phyloP scores from a whole-genome alignment of 2,888 invertebrate genomes.

The Drosophila subquinaria region DNA sequence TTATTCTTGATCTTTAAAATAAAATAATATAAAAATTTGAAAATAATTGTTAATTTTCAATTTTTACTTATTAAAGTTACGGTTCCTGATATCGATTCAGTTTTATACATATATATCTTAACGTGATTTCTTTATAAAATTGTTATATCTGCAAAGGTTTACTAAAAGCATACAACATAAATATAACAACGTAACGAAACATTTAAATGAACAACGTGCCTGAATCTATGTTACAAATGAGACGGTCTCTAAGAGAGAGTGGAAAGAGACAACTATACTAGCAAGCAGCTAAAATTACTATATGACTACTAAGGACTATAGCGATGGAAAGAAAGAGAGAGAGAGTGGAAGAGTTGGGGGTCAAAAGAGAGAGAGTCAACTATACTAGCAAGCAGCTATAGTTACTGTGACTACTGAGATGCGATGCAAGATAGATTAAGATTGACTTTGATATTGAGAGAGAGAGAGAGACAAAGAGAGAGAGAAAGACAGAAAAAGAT shows the following conservation, averaged over 20 bases:
- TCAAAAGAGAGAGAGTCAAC: conserved; percentile 24
- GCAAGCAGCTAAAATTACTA: conserved; percentile 16
- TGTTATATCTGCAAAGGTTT: conserved; percentile 6
- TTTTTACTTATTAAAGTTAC: no score
- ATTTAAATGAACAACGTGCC: conserved; percentile 24
- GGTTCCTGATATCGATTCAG: no score
- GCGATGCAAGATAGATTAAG: conserved; percentile 22
- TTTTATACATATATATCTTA: no score
- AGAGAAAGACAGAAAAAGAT: conserved; percentile 24
- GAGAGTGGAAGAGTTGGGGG: background rate
- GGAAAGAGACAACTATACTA: conserved; percentile 24
- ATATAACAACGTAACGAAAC: conserved; percentile 17
- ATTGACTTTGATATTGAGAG: conserved; percentile 4
- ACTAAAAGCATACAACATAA: conserved; percentile 1
- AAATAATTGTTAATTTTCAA: no score
- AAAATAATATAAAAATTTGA: no score
- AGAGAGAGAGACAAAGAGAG: conserved; percentile 12
- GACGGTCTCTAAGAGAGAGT: background rate
- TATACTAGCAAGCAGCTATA: conserved; percentile 28
- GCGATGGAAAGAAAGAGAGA: background rate
- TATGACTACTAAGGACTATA: background rate
- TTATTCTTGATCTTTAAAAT: no score
- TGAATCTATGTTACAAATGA: conserved; percentile 23
- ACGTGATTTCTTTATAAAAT: background rate
- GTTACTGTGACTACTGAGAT: conserved; percentile 28